Base-by-base conservation (phyloP, 2,113 vertebrate genomes). In the Siniperca knerii region DNA sequence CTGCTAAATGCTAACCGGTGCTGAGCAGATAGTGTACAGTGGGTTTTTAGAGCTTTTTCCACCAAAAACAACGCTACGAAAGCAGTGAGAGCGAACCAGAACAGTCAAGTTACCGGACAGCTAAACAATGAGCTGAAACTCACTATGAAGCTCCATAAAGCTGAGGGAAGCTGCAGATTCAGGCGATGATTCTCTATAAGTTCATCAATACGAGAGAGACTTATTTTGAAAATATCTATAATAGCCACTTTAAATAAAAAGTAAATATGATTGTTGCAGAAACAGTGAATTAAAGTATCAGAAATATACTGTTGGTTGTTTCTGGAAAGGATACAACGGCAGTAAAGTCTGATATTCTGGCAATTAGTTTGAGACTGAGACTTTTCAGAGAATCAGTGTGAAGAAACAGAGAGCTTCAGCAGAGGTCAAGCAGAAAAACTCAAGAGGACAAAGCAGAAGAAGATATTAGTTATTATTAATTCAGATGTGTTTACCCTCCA, bases 401-500 rank as follows among this genome's bases (percentile, higher is more conserved):
- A 65, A 20, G 40, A 66, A 12, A 46, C 52, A 2, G 33, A 37
- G 35, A 68, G 48, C 33, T 69, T 33, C 18, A 54, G 52, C 52
- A 54, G 16, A 54, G 52, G 52, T 54, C 52, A 74, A 74, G 72
- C 52, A 29, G 58, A 75, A n/a, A 84, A 78, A 81, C 77, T 61
- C 35, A 18, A 48, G 74, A 67, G 10, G 42, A 65, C 48, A 52
- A 64, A 74, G 37, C 55, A 75, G 72, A 57, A 48, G 33, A 67
- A 77, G 48, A 68, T 52, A 52, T 67, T 55, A 13, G 46, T 35
- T 58, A 67, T 82, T 79, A 65, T 77, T 72, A 66, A 83, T 87
- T 80, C 82, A 77, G 58, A 77, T 57, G 75, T 46, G 12, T 83
- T 89, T 58, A 61, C 18, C 82, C 54, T 78, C 33, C 4, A 8